phyloP scores from a whole-genome alignment of 2,797 vertebrate genomes.

The Paramormyrops hopkinsi region DNA sequence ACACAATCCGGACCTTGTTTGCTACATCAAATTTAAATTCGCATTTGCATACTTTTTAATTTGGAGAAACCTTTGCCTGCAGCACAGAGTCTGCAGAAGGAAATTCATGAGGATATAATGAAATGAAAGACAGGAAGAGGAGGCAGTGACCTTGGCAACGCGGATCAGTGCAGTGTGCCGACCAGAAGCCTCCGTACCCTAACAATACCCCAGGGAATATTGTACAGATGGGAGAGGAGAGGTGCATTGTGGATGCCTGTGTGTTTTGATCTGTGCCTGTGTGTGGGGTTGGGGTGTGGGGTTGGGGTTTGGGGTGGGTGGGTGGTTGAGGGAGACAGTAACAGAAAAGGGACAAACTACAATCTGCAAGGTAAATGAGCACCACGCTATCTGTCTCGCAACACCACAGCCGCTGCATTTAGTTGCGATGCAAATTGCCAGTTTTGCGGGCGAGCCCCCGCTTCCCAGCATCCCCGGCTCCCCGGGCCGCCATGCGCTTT shows the following conservation, averaged over 20 bases:
- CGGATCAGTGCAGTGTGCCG: conserved; percentile 10
- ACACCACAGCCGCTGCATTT: not conserved
- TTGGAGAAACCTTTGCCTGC: conserved; percentile 68
- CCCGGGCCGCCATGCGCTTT: not conserved
- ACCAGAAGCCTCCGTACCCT: conserved; percentile 3
- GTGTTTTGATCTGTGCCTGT: conserved; percentile 38
- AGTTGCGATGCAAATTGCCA: conserved; percentile 12
- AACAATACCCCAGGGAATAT: conserved; percentile 46
- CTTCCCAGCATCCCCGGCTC: not conserved
- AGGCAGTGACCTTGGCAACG: conserved; percentile 33
- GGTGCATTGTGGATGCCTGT: conserved; percentile 1
- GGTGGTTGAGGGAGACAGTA: not conserved
- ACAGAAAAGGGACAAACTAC: not conserved
- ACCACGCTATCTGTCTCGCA: not conserved
- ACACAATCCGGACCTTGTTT: conserved; percentile 62
- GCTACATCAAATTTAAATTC: conserved; percentile 73
- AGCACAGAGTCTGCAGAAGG: conserved; percentile 50
- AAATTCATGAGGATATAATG: conserved; percentile 27
- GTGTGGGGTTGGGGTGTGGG: conserved; percentile 11
- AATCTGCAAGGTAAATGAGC: conserved; percentile 10
- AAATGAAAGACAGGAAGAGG: conserved; percentile 16
- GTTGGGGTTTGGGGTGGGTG: not conserved
- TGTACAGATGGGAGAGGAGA: conserved; percentile 55
- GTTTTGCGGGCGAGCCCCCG: not conserved
- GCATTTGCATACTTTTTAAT: conserved; percentile 67